phyloP scores from a whole-genome alignment of 1,140 invertebrate genomes.

The Calliopsis andreniformis region DNA sequence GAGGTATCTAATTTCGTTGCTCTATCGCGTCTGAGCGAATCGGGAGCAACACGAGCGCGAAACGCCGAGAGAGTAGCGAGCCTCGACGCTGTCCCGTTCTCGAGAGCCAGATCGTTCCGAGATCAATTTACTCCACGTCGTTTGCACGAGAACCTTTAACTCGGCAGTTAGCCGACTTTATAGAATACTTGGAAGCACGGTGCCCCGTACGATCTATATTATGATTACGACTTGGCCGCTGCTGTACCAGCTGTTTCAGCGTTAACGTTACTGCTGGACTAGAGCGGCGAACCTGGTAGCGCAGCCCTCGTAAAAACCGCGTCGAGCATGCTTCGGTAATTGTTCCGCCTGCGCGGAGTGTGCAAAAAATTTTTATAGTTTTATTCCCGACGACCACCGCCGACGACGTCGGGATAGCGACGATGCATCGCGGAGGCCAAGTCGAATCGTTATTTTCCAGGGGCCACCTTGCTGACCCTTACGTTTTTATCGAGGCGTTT shows the following conservation, averaged over 20 bases:
- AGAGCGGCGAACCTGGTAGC: neutral
- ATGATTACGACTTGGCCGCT: conserved; percentile 40
- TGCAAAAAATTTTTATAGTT: conserved; percentile 51
- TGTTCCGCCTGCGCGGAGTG: conserved; percentile 41
- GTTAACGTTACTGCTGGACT: conserved; percentile 37
- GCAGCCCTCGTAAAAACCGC: conserved; percentile 35
- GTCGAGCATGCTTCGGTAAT: conserved; percentile 47
- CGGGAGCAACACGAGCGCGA: neutral
- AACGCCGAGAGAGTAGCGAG: neutral
- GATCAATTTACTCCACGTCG: conserved; percentile 40
- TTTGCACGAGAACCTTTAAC: conserved; percentile 41
- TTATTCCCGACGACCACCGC: conserved; percentile 24
- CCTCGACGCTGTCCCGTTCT: neutral
- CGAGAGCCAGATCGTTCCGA: conserved; percentile 12
- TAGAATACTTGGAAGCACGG: conserved; percentile 49
- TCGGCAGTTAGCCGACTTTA: conserved; percentile 41
- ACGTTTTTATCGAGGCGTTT: conserved; percentile 54
- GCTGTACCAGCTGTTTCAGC: conserved; percentile 23
- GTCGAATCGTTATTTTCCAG: conserved; percentile 53
- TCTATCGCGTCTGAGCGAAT: neutral
- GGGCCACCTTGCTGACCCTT: conserved; percentile 23
- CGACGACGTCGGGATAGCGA: neutral
- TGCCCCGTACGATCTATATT: conserved; percentile 45
- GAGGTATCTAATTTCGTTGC: neutral
- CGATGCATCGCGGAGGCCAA: conserved; percentile 27